Evolutionary conservation across 1,140 invertebrate genomes (phyloP).

Genomic region (Drosophila rufa): DNA sequence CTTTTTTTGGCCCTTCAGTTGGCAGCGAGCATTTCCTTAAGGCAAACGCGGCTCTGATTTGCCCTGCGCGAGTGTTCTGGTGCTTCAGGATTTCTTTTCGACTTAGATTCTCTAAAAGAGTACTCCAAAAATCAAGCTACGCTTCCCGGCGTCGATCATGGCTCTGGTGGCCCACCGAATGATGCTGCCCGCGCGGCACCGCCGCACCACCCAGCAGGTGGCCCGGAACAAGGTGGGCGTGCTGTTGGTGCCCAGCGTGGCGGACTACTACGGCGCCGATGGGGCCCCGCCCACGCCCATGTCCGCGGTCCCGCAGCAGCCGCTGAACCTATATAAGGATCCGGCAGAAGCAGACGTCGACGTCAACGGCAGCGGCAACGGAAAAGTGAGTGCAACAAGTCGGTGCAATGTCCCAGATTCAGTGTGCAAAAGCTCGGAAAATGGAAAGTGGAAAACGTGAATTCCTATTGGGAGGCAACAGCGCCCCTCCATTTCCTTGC

Average conservation of each 20-base stretch:
- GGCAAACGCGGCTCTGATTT: constrained; percentile 65
- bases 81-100: not conserved
- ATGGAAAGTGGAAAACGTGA: constrained; percentile 1
- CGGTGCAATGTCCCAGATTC: constrained; percentile 43
- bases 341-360: constrained; percentile 10
- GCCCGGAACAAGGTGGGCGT: constrained; percentile 78
- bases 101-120: not conserved
- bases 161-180: constrained; percentile 80
- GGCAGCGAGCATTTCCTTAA: constrained; percentile 70
- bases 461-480: constrained; percentile 8
- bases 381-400: constrained; percentile 80
- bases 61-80: constrained; percentile 19
- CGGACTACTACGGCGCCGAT: constrained; percentile 57
- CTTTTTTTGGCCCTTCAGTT: constrained; percentile 62
- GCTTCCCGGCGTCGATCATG: constrained; percentile 48
- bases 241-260: constrained; percentile 68
- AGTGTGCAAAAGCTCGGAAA: constrained; percentile 19
- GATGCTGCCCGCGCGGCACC: constrained; percentile 70
- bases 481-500: constrained; percentile 6
- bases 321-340: constrained; percentile 50
- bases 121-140: not conserved
- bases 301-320: constrained; percentile 34
- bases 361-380: constrained; percentile 9
- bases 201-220: constrained; percentile 60
- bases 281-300: constrained; percentile 9